Base-by-base conservation (phyloP, 2,888 invertebrate genomes). In the Hecatera dysodea region DNA sequence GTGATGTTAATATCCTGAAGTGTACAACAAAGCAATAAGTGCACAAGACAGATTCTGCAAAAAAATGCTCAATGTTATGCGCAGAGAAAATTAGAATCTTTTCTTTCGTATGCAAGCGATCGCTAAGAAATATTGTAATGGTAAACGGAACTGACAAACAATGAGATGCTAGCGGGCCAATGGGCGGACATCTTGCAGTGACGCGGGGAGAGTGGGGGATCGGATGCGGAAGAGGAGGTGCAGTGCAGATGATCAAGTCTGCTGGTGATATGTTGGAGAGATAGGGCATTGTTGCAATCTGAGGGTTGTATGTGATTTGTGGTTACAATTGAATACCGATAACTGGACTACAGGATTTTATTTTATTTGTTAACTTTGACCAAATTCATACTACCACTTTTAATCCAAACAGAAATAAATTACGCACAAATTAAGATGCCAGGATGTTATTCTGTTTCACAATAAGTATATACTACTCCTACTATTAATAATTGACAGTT, bases 121-220 rank as follows among this genome's bases (percentile, higher is more conserved):
- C 46, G 44, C 63, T 66, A 64, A 80, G 77, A 80, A 70, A 60
- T 75, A 70, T 63, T 78, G 56, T 64, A 80, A 78, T 61, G 63
- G 70, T 56, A 61, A 67, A 63, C 70, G 76, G 78, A 75, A 78
- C 75, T 52, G 61, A 44, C 75, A 80, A 75, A 80, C 75, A 67
- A 52, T 59, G 64, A 60, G 60, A 61, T 55, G 63, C 56, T 67
- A 27, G 42, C 44, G 15, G 46, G 24, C 19, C 70, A 80, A 80
- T 75, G 81, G 63, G 59, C 70, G 81, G 64, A 78, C 61, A 53
- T 80, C 70, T 76, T 70, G 64, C 24, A 29, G 19, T 56, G 66
- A 61, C 55, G 46, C 48, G 65, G 42, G 55, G 17, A 56, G 56
- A 15, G 3, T 17, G 15, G 36, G 33, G 15, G 39, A 75, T 80